Conservation (phyloP, 2,888 invertebrate genomes). For the Watsonalla binaria region DNA sequence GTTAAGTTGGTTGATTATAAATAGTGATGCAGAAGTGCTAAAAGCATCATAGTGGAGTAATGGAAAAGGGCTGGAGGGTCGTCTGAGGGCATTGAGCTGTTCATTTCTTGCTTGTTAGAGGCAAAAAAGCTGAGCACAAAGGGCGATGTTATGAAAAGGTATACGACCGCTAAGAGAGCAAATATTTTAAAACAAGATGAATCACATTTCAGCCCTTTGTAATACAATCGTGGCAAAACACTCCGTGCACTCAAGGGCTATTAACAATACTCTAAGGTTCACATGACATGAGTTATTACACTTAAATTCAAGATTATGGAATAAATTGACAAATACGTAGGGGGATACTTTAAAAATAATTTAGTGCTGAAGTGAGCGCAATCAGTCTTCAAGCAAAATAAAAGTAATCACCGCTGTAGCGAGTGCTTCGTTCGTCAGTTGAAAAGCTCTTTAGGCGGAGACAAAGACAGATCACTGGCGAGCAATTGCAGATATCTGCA, state of each 20-base stretch:
- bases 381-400: too few relatives aligned
- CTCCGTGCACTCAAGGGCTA: too few relatives aligned
- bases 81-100: constrained; percentile 27
- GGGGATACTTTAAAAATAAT: too few relatives aligned
- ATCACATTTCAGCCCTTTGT: too few relatives aligned
- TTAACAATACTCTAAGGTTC: too few relatives aligned
- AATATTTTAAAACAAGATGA: neutral
- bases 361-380: too few relatives aligned
- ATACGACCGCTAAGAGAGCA: neutral
- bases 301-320: too few relatives aligned
- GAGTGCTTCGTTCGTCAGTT: neutral
- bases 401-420: neutral
- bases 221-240: too few relatives aligned
- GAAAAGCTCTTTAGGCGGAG: constrained; percentile 2
- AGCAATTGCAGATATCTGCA: constrained; percentile 16
- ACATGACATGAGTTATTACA: too few relatives aligned
- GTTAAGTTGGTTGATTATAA: neutral
- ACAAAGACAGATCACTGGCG: constrained; percentile 23
- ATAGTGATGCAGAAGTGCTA: constrained; percentile 13
- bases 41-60: constrained; percentile 30
- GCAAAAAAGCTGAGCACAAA: neutral
- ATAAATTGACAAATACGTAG: too few relatives aligned
- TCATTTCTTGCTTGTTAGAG: constrained; percentile 12
- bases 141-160: neutral
- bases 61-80: constrained; percentile 30